A percentile compares a stretch with the other conserved stretches of the same genome.
Evolutionary conservation across 2,888 invertebrate species (phyloP).

Genomic region (Nowickia ferox): DNA sequence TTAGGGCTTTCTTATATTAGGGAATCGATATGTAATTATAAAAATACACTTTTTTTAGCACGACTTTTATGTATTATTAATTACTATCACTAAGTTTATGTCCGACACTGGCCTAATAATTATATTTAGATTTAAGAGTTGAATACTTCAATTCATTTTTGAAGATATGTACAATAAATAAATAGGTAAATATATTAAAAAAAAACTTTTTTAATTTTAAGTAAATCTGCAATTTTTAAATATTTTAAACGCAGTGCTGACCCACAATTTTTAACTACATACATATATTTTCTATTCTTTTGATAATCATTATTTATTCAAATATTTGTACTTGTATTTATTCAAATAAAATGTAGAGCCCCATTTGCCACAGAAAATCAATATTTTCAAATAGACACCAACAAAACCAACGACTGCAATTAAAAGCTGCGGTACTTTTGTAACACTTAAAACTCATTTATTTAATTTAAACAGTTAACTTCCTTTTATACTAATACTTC

Average conservation of each 20-base stretch:
- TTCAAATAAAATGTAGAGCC: not conserved
- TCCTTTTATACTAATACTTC: not conserved
- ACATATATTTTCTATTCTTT: not conserved
- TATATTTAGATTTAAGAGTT: too few relatives aligned
- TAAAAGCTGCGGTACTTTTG: not conserved
- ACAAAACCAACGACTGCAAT: not conserved
- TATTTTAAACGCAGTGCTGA: not conserved
- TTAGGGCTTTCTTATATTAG: too few relatives aligned
- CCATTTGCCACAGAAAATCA: conserved; percentile 30
- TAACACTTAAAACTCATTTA: not conserved
- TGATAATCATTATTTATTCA: not conserved
- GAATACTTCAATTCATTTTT: too few relatives aligned
- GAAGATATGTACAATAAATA: too few relatives aligned
- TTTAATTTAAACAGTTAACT: not conserved
- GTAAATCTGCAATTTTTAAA: too few relatives aligned
- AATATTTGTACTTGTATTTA: not conserved
- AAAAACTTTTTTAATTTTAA: too few relatives aligned
- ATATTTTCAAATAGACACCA: conserved; percentile 28
- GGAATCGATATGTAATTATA: too few relatives aligned
- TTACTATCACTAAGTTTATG: too few relatives aligned
- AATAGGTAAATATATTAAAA: too few relatives aligned
- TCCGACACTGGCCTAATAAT: too few relatives aligned
- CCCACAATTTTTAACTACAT: not conserved
- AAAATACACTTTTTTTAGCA: too few relatives aligned
- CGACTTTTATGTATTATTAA: too few relatives aligned